Evolutionary conservation across 2,113 vertebrate genomes (phyloP).

Genomic region (Melanostigma gelatinosum): DNA sequence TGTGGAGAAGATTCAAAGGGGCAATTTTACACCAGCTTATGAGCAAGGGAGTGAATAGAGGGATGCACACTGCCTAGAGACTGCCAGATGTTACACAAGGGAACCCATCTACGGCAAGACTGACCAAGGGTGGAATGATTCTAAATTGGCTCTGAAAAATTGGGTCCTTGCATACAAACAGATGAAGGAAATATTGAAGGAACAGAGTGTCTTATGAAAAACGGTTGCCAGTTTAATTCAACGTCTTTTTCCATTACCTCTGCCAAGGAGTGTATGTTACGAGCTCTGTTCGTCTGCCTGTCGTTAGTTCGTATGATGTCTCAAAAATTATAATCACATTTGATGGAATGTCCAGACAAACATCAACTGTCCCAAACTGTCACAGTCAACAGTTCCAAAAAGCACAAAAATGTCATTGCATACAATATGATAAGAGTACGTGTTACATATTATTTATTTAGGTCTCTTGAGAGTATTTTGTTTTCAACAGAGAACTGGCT

Average conservation of each 20-base stretch:
- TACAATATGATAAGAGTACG: not conserved
- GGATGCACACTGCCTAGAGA: slow-evolving; percentile 63
- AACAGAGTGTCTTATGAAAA: slow-evolving; percentile 43
- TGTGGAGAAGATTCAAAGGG: slow-evolving; percentile 69
- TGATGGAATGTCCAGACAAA: not conserved
- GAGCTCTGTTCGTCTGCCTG: not conserved
- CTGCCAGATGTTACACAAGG: slow-evolving; percentile 68
- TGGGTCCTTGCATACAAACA: slow-evolving; percentile 49
- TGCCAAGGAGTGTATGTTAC: slow-evolving; percentile 6
- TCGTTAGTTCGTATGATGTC: not conserved
- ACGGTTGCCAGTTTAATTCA: slow-evolving; percentile 34
- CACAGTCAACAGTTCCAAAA: not conserved
- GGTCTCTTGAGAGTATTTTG: not conserved
- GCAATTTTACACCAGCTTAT: slow-evolving; percentile 80
- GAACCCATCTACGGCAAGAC: slow-evolving; percentile 68
- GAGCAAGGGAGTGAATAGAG: slow-evolving; percentile 67
- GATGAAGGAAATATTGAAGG: slow-evolving; percentile 56
- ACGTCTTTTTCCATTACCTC: slow-evolving; percentile 25
- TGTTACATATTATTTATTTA: not conserved
- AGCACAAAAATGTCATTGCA: not conserved
- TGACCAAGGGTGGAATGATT: slow-evolving; percentile 73
- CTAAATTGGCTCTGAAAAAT: slow-evolving; percentile 78
- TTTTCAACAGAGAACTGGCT: not conserved
- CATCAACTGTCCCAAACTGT: not conserved
- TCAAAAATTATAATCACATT: slow-evolving; percentile 19